A percentile compares a stretch with the other conserved stretches of the same genome.
phyloP scores from a whole-genome alignment of 2,113 vertebrate species.

The Meleagris gallopavo region DNA sequence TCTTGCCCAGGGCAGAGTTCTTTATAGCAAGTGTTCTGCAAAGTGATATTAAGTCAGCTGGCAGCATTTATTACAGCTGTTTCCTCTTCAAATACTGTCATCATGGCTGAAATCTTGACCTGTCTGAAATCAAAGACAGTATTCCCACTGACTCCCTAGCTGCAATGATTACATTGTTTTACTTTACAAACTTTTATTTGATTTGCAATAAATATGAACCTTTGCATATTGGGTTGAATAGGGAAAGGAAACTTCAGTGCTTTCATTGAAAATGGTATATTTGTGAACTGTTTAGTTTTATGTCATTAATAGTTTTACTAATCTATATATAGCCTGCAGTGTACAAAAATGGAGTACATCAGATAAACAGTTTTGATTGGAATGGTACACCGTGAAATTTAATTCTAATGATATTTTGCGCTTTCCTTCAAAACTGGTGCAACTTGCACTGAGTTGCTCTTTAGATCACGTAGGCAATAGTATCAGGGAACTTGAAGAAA shows the following conservation, averaged over 20 bases:
- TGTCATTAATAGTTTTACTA: not conserved
- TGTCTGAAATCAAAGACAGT: not conserved
- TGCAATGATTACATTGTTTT: not conserved
- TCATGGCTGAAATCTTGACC: not conserved
- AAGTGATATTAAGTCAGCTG: not conserved
- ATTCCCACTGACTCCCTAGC: not conserved
- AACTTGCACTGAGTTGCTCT: not conserved
- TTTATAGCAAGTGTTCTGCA: not conserved
- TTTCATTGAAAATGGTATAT: not conserved
- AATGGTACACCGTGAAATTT: not conserved
- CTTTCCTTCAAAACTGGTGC: not conserved
- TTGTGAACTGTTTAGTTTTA: not conserved
- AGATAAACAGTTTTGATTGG: not conserved
- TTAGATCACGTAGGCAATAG: not conserved
- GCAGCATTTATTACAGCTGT: not conserved
- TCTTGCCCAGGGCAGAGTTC: not conserved
- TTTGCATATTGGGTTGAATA: not conserved
- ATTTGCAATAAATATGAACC: not conserved
- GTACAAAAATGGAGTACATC: not conserved
- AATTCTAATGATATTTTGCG: not conserved
- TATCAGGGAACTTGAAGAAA: not conserved
- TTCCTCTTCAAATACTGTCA: not conserved
- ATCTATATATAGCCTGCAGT: not conserved
- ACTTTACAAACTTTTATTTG: not conserved
- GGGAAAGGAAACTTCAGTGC: not conserved